A percentile compares a stretch with the other conserved stretches of the same genome.
Conservation (phyloP, 2,888 invertebrate species). For the Hartigia nigra region DNA sequence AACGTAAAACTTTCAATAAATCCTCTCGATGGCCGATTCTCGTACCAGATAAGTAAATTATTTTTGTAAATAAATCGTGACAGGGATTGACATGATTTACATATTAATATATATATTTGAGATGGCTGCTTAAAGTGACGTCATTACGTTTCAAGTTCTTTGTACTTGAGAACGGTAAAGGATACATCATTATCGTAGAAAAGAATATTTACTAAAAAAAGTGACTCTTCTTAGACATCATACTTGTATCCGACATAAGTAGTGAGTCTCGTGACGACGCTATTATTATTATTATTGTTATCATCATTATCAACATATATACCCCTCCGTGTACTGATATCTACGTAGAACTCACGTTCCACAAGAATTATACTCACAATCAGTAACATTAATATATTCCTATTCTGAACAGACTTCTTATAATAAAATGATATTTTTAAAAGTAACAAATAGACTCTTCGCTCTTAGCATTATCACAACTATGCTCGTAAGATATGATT, state of each 20-base stretch:
- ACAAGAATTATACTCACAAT: slow-evolving; percentile 44
- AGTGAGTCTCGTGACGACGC: background rate
- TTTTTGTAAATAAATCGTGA: slow-evolving; percentile 37
- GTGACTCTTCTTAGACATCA: background rate
- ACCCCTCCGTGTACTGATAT: background rate
- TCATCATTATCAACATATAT: background rate
- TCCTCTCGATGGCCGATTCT: background rate
- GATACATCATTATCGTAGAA: background rate
- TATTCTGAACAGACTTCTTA: slow-evolving; percentile 40
- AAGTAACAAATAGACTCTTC: background rate
- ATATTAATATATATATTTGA: background rate
- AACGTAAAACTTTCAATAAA: background rate
- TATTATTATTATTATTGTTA: background rate
- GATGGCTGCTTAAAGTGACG: background rate
- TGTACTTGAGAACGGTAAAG: background rate
- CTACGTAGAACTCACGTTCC: slow-evolving; percentile 19
- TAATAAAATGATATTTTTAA: slow-evolving; percentile 52
- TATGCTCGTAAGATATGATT: background rate
- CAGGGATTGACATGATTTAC: slow-evolving; percentile 1
- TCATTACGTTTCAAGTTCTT: background rate
- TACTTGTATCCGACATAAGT: background rate
- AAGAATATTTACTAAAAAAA: background rate
- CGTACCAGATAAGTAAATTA: slow-evolving; percentile 35
- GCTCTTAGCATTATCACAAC: background rate
- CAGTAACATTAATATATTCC: slow-evolving; percentile 29